Evolutionary conservation across 2,113 vertebrate species (phyloP).

Genomic region (Hiodon tergisus): DNA sequence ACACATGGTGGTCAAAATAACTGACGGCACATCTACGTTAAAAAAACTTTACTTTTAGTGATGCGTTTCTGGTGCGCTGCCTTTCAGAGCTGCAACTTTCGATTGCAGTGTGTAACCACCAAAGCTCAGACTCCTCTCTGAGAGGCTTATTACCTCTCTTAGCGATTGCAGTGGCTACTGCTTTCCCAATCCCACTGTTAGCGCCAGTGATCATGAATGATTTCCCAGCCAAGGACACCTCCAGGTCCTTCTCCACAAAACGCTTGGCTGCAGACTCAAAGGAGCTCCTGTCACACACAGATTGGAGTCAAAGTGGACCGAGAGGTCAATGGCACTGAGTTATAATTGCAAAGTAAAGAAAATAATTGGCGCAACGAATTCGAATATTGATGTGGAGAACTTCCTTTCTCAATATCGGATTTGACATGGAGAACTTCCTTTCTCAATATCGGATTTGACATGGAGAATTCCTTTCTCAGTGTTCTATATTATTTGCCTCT

Average conservation of each 20-base stretch:
- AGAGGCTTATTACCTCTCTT: slow-evolving; percentile 56
- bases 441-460: no score
- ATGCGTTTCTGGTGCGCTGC: no score
- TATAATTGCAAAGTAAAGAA: no score
- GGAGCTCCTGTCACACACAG: slow-evolving; percentile 48
- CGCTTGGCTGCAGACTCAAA: slow-evolving; percentile 59
- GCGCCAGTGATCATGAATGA: slow-evolving; percentile 70
- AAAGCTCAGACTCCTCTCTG: no score
- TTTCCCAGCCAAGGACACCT: slow-evolving; percentile 62
- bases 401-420: no score
- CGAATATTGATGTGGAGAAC: no score
- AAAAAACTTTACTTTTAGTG: no score
- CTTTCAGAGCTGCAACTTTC: no score
- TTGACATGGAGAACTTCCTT: no score
- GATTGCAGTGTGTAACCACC: no score
- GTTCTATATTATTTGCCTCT: no score
- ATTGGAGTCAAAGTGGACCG: not conserved
- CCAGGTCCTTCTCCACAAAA: slow-evolving; percentile 69
- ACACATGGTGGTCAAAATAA: not conserved
- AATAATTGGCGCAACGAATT: not conserved
- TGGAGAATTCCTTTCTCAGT: no score
- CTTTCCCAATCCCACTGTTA: slow-evolving; percentile 69
- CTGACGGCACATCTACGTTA: not conserved
- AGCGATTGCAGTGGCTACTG: slow-evolving; percentile 61
- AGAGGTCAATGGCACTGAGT: not conserved